Evolutionary conservation across 2,797 vertebrate genomes (phyloP).

Genomic region (Florisuga fusca): DNA sequence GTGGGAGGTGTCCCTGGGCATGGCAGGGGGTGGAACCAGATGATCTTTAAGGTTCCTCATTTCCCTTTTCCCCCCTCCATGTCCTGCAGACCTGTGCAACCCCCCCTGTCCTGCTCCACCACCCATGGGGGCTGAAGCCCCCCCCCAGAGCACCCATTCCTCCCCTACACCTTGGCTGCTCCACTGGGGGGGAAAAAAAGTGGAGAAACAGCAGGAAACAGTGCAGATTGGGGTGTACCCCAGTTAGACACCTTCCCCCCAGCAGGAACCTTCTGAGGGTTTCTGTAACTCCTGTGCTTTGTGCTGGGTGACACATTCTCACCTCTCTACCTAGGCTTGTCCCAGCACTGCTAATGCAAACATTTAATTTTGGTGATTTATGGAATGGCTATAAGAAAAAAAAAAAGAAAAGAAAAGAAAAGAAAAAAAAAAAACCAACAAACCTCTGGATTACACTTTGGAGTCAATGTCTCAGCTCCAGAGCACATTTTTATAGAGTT

Average conservation of each 20-base stretch:
- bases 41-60: not conserved
- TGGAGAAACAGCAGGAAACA: fast-evolving
- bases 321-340: not conserved
- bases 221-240: fast-evolving
- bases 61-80: not conserved
- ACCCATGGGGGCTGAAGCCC: not conserved
- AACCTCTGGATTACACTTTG: constrained; percentile 49
- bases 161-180: fast-evolving
- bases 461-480: constrained; percentile 58
- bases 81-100: not conserved
- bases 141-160: fast-evolving
- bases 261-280: fast-evolving
- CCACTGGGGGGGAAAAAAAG: fast-evolving
- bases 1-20: no score
- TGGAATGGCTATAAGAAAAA: not conserved
- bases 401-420: no score
- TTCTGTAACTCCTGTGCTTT: not conserved
- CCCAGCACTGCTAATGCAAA: not conserved
- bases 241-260: fast-evolving
- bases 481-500: constrained; percentile 68
- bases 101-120: not conserved
- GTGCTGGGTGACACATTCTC: not conserved
- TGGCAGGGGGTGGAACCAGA: no score
- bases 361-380: constrained; percentile 76
- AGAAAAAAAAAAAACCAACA: not conserved